Percentiles rank a stretch among this genome's conserved stretches.
Evolutionary conservation across 2,113 vertebrate genomes (phyloP).

Genomic region (Gymnocephalus cernua): DNA sequence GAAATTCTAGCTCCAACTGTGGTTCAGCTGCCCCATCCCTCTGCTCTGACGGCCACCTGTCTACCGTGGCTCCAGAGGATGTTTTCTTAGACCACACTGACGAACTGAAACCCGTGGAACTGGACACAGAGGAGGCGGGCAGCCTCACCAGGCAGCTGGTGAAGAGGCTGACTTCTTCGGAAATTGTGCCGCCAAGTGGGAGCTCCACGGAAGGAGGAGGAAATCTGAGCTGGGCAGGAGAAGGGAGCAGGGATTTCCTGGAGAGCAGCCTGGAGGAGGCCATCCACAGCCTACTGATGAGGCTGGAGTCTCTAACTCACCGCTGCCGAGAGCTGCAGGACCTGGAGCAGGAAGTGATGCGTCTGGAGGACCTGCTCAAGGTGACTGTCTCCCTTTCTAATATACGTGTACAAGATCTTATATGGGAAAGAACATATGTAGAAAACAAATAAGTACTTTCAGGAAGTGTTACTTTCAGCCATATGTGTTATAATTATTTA

Average conservation of each 20-base stretch:
- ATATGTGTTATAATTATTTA: neutral
- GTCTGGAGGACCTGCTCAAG: constrained; percentile 95
- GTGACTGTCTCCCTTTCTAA: constrained; percentile 74
- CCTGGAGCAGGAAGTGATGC: constrained; percentile 94
- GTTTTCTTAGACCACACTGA: constrained; percentile 84
- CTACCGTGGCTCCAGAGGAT: constrained; percentile 65
- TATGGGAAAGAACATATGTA: neutral
- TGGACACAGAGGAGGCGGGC: constrained; percentile 91
- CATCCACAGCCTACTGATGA: constrained; percentile 90
- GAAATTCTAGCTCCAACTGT: constrained; percentile 65
- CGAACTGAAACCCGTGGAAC: constrained; percentile 95
- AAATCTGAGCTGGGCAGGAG: constrained; percentile 86
- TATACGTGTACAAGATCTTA: neutral
- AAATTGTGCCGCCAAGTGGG: constrained; percentile 72
- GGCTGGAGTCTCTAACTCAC: constrained; percentile 91
- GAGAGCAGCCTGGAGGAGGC: constrained; percentile 95
- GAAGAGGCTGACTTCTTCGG: constrained; percentile 92
- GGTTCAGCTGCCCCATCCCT: constrained; percentile 71
- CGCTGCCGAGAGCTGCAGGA: constrained; percentile 94
- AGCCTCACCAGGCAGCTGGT: constrained; percentile 96
- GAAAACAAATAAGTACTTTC: neutral
- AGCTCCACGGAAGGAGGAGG: constrained; percentile 61
- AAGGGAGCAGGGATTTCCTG: constrained; percentile 88
- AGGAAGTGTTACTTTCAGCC: neutral
- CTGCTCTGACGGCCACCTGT: constrained; percentile 75